A percentile compares a stretch with the other conserved stretches of the same genome.
These are phyloP conservation scores for Conomelus anceps DNA, from an alignment of 2,888 invertebrate genomes.

Conservation along the genomic window DNA sequence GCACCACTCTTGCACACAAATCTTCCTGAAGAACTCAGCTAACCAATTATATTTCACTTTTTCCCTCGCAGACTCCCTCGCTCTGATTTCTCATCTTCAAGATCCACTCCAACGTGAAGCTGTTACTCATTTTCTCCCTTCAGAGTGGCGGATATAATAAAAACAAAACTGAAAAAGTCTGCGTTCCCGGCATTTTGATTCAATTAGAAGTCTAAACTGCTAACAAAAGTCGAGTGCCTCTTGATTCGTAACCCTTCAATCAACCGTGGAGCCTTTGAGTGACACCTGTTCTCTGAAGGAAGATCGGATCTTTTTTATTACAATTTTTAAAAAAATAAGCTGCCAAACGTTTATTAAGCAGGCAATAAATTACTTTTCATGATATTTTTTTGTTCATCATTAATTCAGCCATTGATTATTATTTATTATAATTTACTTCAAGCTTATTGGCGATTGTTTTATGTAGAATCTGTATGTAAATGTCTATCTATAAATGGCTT, in stretches of 20 bases:
- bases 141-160: too few relatives aligned
- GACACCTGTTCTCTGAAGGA: not conserved
- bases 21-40: not conserved
- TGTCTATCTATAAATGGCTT: too few relatives aligned
- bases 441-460: too few relatives aligned
- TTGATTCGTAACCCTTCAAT: not conserved
- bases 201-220: not conserved
- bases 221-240: not conserved
- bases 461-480: too few relatives aligned
- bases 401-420: too few relatives aligned
- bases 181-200: not conserved
- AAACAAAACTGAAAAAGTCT: not conserved
- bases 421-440: too few relatives aligned
- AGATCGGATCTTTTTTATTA: not conserved
- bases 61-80: not conserved
- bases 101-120: not conserved
- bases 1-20: not conserved
- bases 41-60: not conserved
- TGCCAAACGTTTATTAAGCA: too few relatives aligned
- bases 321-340: too few relatives aligned
- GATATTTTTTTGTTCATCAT: too few relatives aligned
- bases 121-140: not conserved
- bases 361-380: too few relatives aligned
- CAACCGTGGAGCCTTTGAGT: not conserved
- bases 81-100: not conserved